These are phyloP conservation scores for Peribatodes rhomboidaria DNA, from an alignment of 2,888 invertebrate species.

Conservation along the genomic window DNA sequence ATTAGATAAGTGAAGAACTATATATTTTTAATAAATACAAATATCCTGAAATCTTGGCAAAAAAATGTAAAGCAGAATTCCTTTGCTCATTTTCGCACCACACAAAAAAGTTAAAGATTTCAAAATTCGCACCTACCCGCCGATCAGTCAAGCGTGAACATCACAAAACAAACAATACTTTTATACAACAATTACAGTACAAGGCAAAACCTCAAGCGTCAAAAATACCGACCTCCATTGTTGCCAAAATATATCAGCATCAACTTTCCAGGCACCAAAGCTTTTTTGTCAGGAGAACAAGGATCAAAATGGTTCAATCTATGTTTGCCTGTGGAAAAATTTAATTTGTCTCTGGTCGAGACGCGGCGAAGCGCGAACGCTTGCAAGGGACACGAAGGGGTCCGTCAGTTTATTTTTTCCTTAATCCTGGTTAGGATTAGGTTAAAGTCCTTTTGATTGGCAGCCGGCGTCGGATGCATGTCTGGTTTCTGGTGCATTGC, in stretches of 20 bases:
- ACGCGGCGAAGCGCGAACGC: slow-evolving; percentile 81
- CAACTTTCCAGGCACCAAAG: not conserved
- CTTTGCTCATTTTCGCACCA: slow-evolving; percentile 24
- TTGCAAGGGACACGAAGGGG: slow-evolving; percentile 80
- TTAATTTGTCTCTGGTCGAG: slow-evolving; percentile 46
- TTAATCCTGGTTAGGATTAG: slow-evolving; percentile 85
- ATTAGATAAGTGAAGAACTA: too few relatives aligned
- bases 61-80: slow-evolving; percentile 5
- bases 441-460: slow-evolving; percentile 84
- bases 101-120: slow-evolving; percentile 37
- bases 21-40: too few relatives aligned
- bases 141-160: slow-evolving; percentile 63
- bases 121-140: slow-evolving; percentile 62
- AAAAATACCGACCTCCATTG: slow-evolving; percentile 66
- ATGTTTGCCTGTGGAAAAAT: slow-evolving; percentile 24
- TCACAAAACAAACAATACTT: slow-evolving; percentile 76
- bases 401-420: slow-evolving; percentile 81
- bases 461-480: slow-evolving; percentile 82
- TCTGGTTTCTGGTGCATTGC: slow-evolving; percentile 59
- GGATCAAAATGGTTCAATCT: slow-evolving; percentile 43
- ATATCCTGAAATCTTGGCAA: not conserved
- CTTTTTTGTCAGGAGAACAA: slow-evolving; percentile 37
- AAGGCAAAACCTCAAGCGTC: slow-evolving; percentile 82
- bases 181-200: slow-evolving; percentile 82
- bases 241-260: not conserved